These are phyloP conservation scores for Poecilia gillii DNA, from an alignment of 2,797 vertebrate genomes.

Conservation along the genomic window DNA sequence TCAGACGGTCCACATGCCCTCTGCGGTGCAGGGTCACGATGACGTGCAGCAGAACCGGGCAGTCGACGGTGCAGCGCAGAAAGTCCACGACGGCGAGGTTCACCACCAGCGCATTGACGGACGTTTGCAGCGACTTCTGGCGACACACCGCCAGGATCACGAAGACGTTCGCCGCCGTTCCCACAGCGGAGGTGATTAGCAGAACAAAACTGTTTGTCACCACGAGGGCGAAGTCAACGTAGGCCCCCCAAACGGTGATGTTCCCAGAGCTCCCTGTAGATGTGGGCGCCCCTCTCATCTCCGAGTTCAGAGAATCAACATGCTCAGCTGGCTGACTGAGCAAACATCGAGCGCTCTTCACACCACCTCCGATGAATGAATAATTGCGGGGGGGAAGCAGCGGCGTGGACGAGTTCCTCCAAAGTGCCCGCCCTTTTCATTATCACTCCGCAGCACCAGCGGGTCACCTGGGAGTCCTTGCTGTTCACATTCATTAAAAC, in stretches of 20 bases:
- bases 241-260: constrained; percentile 51
- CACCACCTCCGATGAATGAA: constrained; percentile 29
- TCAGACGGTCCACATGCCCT: constrained; percentile 31
- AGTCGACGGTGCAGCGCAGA: constrained; percentile 76
- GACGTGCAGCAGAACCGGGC: constrained; percentile 76
- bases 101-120: constrained; percentile 80
- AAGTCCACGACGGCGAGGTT: constrained; percentile 79
- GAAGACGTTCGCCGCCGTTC: constrained; percentile 77
- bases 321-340: constrained; percentile 30
- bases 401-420: constrained; percentile 55
- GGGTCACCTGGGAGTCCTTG: constrained; percentile 72
- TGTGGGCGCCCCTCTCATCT: constrained; percentile 68
- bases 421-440: constrained; percentile 76
- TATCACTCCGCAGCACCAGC: constrained; percentile 72
- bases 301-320: constrained; percentile 51
- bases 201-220: constrained; percentile 71
- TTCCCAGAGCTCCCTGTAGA: constrained; percentile 60
- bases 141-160: constrained; percentile 78
- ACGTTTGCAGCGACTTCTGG: constrained; percentile 79
- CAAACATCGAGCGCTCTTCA: constrained; percentile 3
- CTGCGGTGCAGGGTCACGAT: constrained; percentile 42
- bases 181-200: constrained; percentile 67
- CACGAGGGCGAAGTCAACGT: constrained; percentile 55
- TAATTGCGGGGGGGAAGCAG: constrained; percentile 36
- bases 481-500: constrained; percentile 74